Evolutionary conservation across 2,797 vertebrate species (phyloP).

Genomic region (Acanthurus tractus): DNA sequence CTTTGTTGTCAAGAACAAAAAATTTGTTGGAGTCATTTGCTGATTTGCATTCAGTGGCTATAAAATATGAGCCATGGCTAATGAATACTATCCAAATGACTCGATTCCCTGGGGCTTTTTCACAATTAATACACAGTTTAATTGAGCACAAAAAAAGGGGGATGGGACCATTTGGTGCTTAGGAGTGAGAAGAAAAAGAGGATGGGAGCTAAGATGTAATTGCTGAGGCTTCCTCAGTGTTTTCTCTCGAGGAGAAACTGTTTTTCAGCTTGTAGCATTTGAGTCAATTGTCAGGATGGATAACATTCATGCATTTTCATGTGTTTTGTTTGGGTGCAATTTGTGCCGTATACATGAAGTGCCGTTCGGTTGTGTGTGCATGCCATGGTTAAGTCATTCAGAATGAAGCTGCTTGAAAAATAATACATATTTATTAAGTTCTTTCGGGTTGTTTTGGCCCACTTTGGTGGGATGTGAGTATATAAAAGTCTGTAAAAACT

Average conservation of each 20-base stretch:
- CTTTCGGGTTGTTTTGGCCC: conserved; percentile 49
- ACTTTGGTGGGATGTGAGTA: conserved; percentile 16
- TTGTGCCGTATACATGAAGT: conserved; percentile 27
- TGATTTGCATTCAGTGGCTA: conserved; percentile 64
- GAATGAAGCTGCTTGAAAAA: conserved; percentile 15
- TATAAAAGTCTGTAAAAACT: conserved; percentile 12
- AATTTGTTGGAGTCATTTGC: conserved; percentile 57
- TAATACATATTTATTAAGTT: conserved; percentile 50
- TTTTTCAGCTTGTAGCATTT: conserved; percentile 48
- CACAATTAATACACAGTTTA: conserved; percentile 76
- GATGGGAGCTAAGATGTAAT: conserved; percentile 46
- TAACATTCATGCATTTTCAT: conserved; percentile 47
- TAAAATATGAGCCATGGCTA: conserved; percentile 62
- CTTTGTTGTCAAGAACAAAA: conserved; percentile 74
- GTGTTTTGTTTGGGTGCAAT: conserved; percentile 35
- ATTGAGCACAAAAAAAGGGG: conserved; percentile 61
- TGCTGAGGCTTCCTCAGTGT: conserved; percentile 45
- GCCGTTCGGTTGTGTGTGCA: conserved; percentile 22
- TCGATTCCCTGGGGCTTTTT: conserved; percentile 50
- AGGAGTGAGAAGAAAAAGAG: conserved; percentile 2
- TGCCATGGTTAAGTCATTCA: conserved; percentile 22
- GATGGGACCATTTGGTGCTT: conserved; percentile 45
- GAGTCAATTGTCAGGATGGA: conserved; percentile 57
- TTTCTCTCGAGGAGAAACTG: conserved; percentile 60
- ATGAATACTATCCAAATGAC: conserved; percentile 67